Conservation (phyloP, 1,140 invertebrate genomes). For the Drosophila arizonae region DNA sequence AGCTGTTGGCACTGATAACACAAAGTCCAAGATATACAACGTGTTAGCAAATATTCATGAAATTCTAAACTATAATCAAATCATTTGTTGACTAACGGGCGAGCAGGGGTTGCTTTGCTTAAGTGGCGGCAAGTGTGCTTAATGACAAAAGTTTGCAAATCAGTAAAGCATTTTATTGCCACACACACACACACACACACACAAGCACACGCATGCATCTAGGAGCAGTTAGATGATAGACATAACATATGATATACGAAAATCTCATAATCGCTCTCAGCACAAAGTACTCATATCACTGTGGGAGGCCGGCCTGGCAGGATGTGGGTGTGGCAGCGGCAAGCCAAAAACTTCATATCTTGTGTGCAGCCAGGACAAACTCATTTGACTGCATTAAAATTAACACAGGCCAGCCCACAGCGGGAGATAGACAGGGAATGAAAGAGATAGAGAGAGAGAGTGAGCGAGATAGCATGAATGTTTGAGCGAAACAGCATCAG, state of each 20-base stretch:
- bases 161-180: slow-evolving; percentile 75
- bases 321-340: slow-evolving; percentile 4
- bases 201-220: slow-evolving; percentile 28
- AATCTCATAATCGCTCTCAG: slow-evolving; percentile 69
- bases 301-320: not conserved
- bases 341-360: slow-evolving; percentile 57
- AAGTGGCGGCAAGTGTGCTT: slow-evolving; percentile 65
- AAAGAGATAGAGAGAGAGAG: no score
- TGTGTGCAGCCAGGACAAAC: slow-evolving; percentile 49
- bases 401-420: slow-evolving; percentile 30
- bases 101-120: not conserved
- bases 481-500: not conserved
- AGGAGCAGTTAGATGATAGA: slow-evolving; percentile 43
- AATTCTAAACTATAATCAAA: slow-evolving; percentile 69
- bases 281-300: slow-evolving; percentile 45
- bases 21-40: slow-evolving; percentile 12
- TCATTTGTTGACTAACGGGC: not conserved
- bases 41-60: slow-evolving; percentile 65
- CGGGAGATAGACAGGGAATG: not conserved
- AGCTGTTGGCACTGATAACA: slow-evolving; percentile 49
- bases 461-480: not conserved
- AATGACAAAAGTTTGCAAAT: slow-evolving; percentile 79
- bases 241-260: slow-evolving; percentile 60
- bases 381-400: slow-evolving; percentile 76
- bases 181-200: slow-evolving; percentile 25